Evolutionary conservation across 2,797 vertebrate genomes (phyloP), one percentile per base, ranked within the genome.

Genomic region (Cossypha niveicapilla): DNA sequence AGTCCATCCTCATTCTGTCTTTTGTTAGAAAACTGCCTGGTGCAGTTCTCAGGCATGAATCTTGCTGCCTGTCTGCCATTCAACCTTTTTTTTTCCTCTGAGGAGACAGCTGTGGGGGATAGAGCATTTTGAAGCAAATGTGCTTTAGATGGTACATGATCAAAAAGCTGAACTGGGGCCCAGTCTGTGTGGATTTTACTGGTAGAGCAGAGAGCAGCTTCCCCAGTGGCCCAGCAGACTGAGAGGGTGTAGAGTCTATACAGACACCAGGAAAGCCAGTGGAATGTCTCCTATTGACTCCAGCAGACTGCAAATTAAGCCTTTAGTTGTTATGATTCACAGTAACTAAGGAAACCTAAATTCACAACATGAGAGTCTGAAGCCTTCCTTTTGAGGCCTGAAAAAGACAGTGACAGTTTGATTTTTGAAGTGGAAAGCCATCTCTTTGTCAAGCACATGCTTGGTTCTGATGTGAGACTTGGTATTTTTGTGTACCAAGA

Each of bases 311-410:
- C 89, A 80, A 45, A 94, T 94, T 66, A 92, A 90, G 70, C 68
- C 56, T 83, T 76, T 34, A 11, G 61, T 92, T 94, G 71, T 95
- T 90, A 77, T 85, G 86, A 94, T 82, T 94, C 94, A 82, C 83
- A 47, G 93, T 96, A 92, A 95, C 96, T 96, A 96, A 87, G 88
- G 94, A 96, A 96, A 91, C 89, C 60, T 84, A 82, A 93, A 95
- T 77, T 93, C 70, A 57, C 88, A 83, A 62, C 56, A 13, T 13
- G 13, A 61, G 48, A 65, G 34, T 41, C 82, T 90, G 78, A 76
- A 91, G 67, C 41, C 63, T 83, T 90, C 76, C 83, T 85, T 91
- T 60, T 72, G 78, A 91, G 75, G 77, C 82, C 34, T 80, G 57
- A 76, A 67, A 51, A 72, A 72, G 57, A 18, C 75, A 48, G 48